Conservation (phyloP, 2,888 invertebrate species). For the Prosapia bicincta region DNA sequence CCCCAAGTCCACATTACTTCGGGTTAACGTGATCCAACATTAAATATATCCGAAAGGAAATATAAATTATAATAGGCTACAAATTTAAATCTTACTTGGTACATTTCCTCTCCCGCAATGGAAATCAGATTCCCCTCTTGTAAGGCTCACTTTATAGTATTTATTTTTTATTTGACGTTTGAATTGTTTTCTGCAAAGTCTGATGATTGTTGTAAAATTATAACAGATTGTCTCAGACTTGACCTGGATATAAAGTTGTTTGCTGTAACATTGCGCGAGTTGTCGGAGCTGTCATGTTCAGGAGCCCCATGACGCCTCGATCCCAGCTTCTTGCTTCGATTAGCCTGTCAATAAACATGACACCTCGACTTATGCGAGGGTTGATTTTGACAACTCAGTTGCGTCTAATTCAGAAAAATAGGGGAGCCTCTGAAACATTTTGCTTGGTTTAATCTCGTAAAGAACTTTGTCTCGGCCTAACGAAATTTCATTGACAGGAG, state of each 20-base stretch:
- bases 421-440: background rate
- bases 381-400: slow-evolving; percentile 15
- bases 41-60: too few relatives aligned
- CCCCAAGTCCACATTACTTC: too few relatives aligned
- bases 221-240: too few relatives aligned
- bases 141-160: too few relatives aligned
- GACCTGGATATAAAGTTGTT: background rate
- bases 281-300: background rate
- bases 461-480: background rate
- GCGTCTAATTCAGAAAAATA: background rate
- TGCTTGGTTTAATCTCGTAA: background rate
- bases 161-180: too few relatives aligned
- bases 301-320: background rate
- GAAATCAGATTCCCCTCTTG: too few relatives aligned
- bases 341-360: slow-evolving; percentile 31
- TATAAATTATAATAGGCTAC: too few relatives aligned
- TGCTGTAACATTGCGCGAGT: background rate
- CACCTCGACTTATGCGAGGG: slow-evolving; percentile 23
- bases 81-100: too few relatives aligned
- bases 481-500: background rate
- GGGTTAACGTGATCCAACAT: too few relatives aligned
- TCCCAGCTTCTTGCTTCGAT: background rate
- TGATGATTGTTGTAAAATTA: too few relatives aligned
- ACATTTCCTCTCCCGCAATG: too few relatives aligned
- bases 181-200: too few relatives aligned